Evolutionary conservation across 2,113 vertebrate species (phyloP).

Genomic region (Apaloderma vittatum): DNA sequence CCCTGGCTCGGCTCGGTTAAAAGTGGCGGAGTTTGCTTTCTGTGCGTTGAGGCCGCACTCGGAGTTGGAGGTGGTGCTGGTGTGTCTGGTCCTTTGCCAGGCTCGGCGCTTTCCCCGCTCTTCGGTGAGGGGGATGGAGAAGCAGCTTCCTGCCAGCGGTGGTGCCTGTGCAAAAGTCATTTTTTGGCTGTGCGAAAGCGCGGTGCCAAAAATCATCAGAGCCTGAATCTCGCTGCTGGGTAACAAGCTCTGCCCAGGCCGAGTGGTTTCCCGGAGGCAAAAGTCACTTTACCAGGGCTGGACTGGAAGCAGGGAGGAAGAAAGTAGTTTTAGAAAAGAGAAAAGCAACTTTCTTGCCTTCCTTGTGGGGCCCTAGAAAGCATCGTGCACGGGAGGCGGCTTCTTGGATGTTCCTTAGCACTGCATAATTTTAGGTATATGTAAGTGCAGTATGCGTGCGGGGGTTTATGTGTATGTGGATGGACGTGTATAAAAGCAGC

Average conservation of each 20-base stretch:
- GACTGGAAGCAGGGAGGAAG: neutral
- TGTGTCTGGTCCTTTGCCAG: neutral
- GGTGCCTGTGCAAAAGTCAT: too few species aligned
- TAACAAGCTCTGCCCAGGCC: neutral
- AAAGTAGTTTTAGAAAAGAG: slow-evolving; percentile 14
- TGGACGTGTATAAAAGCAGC: neutral
- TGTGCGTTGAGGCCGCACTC: neutral
- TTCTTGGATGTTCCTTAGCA: neutral
- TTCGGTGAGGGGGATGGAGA: neutral
- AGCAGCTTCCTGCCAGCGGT: neutral
- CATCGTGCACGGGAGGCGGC: fast-evolving
- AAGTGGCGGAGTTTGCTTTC: neutral
- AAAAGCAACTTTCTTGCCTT: neutral
- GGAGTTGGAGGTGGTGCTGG: fast-evolving
- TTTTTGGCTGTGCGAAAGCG: neutral
- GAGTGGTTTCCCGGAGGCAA: slow-evolving; percentile 25
- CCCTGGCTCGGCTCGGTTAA: neutral
- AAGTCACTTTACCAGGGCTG: neutral
- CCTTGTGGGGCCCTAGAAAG: neutral
- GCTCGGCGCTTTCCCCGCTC: neutral
- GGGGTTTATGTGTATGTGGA: neutral
- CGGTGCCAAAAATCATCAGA: neutral
- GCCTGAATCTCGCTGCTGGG: neutral
- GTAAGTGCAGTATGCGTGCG: neutral
- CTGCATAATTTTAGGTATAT: neutral